Conservation (phyloP, 2,797 vertebrate species). For the Cirrhinus molitorella region DNA sequence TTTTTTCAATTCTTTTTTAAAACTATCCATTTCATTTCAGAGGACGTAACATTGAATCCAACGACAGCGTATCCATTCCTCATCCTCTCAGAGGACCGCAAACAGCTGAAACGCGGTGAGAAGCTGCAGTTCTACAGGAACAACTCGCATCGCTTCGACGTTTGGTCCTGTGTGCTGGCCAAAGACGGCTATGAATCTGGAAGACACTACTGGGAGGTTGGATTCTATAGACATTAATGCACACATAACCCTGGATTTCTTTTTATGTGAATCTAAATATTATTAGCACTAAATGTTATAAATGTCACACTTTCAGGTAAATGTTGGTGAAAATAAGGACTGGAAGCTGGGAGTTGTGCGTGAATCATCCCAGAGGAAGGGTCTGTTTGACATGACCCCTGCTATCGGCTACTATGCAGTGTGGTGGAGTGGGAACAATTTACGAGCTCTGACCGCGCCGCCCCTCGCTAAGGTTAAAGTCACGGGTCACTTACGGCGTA, state of each 20-base stretch:
- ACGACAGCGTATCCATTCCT: constrained; percentile 82
- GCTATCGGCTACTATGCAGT: constrained; percentile 74
- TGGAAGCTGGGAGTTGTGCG: constrained; percentile 80
- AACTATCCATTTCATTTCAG: constrained; percentile 54
- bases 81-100: constrained; percentile 79
- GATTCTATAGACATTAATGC: too few species aligned
- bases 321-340: constrained; percentile 77
- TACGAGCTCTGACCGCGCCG: constrained; percentile 70
- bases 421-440: constrained; percentile 77
- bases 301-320: constrained; percentile 68
- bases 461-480: constrained; percentile 77
- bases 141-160: constrained; percentile 76
- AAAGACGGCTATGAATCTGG: constrained; percentile 76
- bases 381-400: constrained; percentile 80
- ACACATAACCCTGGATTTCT: neutral
- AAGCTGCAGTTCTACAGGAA: constrained; percentile 81
- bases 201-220: constrained; percentile 83
- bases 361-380: constrained; percentile 77
- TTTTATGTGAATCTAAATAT: too few species aligned
- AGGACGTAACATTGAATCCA: constrained; percentile 78
- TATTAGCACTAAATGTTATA: neutral
- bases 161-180: constrained; percentile 78
- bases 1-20: neutral
- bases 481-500: constrained; percentile 66
- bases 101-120: constrained; percentile 80